A percentile compares a stretch with the other conserved stretches of the same genome.
These are phyloP conservation scores for Morpho helenor DNA, from an alignment of 2,888 invertebrate species.

Conservation along the genomic window DNA sequence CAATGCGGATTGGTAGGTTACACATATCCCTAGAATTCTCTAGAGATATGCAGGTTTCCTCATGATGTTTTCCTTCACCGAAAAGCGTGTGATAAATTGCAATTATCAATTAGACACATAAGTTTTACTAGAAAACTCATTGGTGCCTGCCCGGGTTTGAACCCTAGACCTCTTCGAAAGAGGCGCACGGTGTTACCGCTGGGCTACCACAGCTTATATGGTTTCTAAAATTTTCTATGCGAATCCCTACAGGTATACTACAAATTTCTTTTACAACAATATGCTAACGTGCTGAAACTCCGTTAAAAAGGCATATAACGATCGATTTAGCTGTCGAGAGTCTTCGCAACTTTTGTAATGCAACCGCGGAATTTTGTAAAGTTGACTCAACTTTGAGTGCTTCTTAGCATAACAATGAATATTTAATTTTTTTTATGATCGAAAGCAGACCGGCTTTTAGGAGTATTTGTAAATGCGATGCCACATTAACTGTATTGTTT, in stretches of 20 bases:
- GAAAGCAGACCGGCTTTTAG: slow-evolving; percentile 23
- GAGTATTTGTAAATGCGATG: slow-evolving; percentile 8
- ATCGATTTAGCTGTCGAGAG: slow-evolving; percentile 26
- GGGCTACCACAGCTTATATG: no score
- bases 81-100: no score
- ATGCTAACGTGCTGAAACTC: slow-evolving; percentile 10
- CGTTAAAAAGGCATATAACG: slow-evolving; percentile 21
- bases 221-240: no score
- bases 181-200: no score
- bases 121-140: no score
- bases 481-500: background rate
- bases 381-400: slow-evolving; percentile 32
- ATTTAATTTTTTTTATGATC: slow-evolving; percentile 33
- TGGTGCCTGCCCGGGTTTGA: no score
- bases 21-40: no score
- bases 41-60: no score
- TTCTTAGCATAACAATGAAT: slow-evolving; percentile 35
- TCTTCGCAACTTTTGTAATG: slow-evolving; percentile 28
- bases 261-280: background rate
- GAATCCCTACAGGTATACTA: background rate
- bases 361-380: slow-evolving; percentile 25
- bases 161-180: no score
- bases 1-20: no score
- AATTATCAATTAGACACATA: no score
- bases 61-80: no score